Percentiles rank a stretch among this genome's conserved stretches.
Conservation (phyloP, 2,797 vertebrate genomes). For the Hoplostethus atlanticus region DNA sequence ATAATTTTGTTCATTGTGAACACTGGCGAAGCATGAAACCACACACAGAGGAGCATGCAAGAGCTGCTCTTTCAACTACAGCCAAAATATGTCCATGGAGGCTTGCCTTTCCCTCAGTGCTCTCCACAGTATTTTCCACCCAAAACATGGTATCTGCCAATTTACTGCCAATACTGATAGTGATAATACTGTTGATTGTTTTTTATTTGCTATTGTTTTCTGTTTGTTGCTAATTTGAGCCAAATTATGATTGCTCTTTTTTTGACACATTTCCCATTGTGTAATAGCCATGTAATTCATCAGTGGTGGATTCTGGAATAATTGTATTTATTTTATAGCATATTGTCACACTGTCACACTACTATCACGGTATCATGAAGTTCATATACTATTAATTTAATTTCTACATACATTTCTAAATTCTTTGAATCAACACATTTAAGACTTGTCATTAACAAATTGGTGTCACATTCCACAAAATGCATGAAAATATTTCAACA, state of each 20-base stretch:
- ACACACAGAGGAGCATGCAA: conserved; percentile 68
- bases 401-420: conserved; percentile 14
- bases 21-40: conserved; percentile 71
- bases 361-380: background rate
- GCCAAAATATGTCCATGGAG: conserved; percentile 70
- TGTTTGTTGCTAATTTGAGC: conserved; percentile 31
- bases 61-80: conserved; percentile 70
- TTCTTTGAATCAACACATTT: conserved; percentile 32
- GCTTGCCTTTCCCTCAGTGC: conserved; percentile 46
- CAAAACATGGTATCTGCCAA: conserved; percentile 49
- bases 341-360: background rate
- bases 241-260: conserved; percentile 21
- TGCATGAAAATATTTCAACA: conserved; percentile 41
- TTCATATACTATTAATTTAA: background rate
- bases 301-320: background rate
- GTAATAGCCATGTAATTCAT: conserved; percentile 16
- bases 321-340: background rate
- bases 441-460: conserved; percentile 29
- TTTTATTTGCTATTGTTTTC: conserved; percentile 43
- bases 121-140: conserved; percentile 42
- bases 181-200: conserved; percentile 62
- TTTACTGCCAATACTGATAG: conserved; percentile 28
- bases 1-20: conserved; percentile 71
- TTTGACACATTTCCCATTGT: conserved; percentile 31
- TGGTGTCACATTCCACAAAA: conserved; percentile 16